These are phyloP conservation scores for Aphrophora alni DNA, from an alignment of 2,888 invertebrate genomes.

Conservation along the genomic window DNA sequence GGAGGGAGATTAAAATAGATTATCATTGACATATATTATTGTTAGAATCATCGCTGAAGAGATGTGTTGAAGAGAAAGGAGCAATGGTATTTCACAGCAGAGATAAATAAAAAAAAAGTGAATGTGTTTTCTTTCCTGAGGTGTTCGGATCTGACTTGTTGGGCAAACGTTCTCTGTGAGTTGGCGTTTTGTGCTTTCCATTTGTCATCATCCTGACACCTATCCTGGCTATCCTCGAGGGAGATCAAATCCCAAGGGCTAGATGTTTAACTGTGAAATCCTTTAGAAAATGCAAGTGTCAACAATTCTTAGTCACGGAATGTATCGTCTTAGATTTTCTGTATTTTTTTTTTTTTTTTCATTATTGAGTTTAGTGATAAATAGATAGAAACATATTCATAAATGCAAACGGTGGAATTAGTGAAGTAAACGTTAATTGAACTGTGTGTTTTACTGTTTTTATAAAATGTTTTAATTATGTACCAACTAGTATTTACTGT, in stretches of 20 bases:
- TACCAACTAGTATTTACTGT: no score
- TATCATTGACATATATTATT: slow-evolving; percentile 33
- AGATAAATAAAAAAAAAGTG: slow-evolving; percentile 37
- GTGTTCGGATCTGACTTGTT: slow-evolving; percentile 27
- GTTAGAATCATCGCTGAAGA: slow-evolving; percentile 23
- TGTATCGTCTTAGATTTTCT: no score
- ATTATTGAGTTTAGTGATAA: no score
- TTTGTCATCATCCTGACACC: slow-evolving; percentile 37
- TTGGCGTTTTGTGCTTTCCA: slow-evolving; percentile 34
- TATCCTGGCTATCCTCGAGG: slow-evolving; percentile 18
- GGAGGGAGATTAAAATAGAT: slow-evolving; percentile 23
- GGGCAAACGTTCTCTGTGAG: slow-evolving; percentile 39
- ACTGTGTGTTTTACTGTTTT: no score
- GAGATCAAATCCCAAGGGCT: not conserved
- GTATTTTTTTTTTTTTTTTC: no score
- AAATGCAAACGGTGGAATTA: no score
- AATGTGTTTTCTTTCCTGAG: slow-evolving; percentile 35
- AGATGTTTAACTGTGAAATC: not conserved
- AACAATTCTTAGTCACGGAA: no score
- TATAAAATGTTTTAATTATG: no score
- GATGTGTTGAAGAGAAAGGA: slow-evolving; percentile 13
- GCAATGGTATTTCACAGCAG: not conserved
- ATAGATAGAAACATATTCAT: no score
- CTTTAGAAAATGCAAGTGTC: no score
- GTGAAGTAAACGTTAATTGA: no score